Conservation (phyloP, 2,113 vertebrate genomes). For the Chaenogobius annularis region DNA sequence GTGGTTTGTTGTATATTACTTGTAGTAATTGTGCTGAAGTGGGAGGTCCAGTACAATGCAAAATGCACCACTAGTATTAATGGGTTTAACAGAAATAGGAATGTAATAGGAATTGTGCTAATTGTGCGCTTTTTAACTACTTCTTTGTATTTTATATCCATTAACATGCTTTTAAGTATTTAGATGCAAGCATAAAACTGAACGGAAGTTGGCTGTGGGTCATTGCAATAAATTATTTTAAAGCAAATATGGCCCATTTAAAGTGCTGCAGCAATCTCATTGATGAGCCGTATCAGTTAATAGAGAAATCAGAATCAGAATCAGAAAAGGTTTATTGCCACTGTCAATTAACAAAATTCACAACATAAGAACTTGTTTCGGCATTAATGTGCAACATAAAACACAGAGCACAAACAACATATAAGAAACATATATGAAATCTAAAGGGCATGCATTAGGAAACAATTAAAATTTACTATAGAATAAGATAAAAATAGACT, state of each 20-base stretch:
- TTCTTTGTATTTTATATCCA: not conserved
- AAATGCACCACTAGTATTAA: not conserved
- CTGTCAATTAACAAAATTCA: too few species aligned
- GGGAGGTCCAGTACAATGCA: not conserved
- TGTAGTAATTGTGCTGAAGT: not conserved
- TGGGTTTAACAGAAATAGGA: not conserved
- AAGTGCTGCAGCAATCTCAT: slow-evolving; percentile 11
- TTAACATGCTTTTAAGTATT: slow-evolving; percentile 6
- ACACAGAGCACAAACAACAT: too few species aligned
- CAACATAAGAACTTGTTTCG: too few species aligned
- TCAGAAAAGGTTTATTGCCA: too few species aligned
- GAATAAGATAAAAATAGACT: too few species aligned
- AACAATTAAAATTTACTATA: too few species aligned
- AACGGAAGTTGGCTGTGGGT: not conserved
- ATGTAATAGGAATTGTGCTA: not conserved
- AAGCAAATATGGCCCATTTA: slow-evolving; percentile 31
- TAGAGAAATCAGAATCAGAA: too few species aligned
- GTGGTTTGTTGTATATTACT: not conserved
- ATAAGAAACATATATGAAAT: too few species aligned
- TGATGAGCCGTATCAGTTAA: slow-evolving; percentile 22
- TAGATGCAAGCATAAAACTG: not conserved
- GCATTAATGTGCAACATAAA: too few species aligned
- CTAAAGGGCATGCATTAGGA: too few species aligned
- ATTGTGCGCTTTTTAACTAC: not conserved
- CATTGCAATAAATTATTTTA: slow-evolving; percentile 39